Base-by-base conservation (phyloP, 1,140 invertebrate species). In the Nephila pilipes region DNA sequence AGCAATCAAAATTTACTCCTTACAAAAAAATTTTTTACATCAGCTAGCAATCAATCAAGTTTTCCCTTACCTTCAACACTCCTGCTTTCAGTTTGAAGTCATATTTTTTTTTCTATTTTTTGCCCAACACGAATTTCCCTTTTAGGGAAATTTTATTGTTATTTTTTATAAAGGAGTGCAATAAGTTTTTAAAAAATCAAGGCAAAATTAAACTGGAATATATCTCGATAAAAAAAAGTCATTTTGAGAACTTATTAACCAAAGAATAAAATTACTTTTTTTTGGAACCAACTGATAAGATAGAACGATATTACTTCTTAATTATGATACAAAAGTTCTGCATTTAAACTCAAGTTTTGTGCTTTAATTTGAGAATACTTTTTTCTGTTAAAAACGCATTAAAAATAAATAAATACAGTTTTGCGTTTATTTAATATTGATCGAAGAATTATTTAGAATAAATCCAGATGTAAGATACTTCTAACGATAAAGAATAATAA, bases 1-100 rank as follows among this genome's bases (percentile, higher is more conserved):
- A 87, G 85, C 85, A 87, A 87, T 87, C 63, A 87, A 87, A 87
- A 87, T 87, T 10, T 29, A 83, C 81, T 29, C n/a, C 25, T 55
- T 57, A 2, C 54, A 54, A 12, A 29, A 0, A 55, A 25, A 63
- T 60, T 60, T 57, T 87, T 63, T 83, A 20, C 2, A 60, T 63
- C 22, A 22, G 8, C 58, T 10, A 2, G 32, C 85, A 58, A 87
- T 87, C 85, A 87, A 87, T 87, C 85, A 87, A 16, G 25, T n/a
- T 57, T 36, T 87, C 36, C 58, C 20, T 29, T 75, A 32, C 18
- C 63, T n/a, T 60, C 58, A 58, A 60, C 36, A 22, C 85, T n/a
- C 32, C 55, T 83, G n/a, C n/a, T 83, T 83, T 83, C 25, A 55
- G n/a, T 55, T 83, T 83, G 10, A 29, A 18, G 69, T 75, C 69